Evolutionary conservation across 2,113 vertebrate genomes (phyloP), one percentile per base, ranked within the genome.

Genomic region (Hiodon alosoides): DNA sequence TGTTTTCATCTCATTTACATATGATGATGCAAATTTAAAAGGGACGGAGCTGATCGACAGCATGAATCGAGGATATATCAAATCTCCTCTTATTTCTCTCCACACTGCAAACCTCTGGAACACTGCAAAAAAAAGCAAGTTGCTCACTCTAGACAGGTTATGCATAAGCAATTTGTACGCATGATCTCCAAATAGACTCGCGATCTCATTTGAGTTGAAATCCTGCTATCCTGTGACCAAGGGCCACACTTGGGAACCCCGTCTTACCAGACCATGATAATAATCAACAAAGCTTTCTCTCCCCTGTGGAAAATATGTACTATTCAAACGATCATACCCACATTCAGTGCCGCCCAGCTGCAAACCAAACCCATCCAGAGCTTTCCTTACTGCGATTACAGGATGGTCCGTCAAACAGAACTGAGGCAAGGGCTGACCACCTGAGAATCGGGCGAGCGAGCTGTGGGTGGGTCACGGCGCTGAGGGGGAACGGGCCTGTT

Each of bases 111-210:
- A 55, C 46, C 17, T 70, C n/a, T 17, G 47, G 31, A 16, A 57
- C n/a, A 55, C 53, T 52, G 73, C 78, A 71, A 68, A 16, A 14
- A 6, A 11, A 48, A 65, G 76, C 68, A 14, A 54, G 68, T 78
- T 74, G 57, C 76, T 79, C 81, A 31, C 78, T 60, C 67, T 67
- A 83, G 79, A 77, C 75, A 71, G 57, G 58, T 71, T 76, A 78
- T 83, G 77, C 70, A 76, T 81, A 69, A 79, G 77, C 74, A 71
- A 79, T 78, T 81, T 78, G 77, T 61, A 16, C 55, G 73, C 76
- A 66, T 77, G 75, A 75, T 60, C 79, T 58, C 59, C 62, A 82
- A 78, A 82, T 76, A 78, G 78, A 82, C 73, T 51, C 65, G 67
- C 73, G 73, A 83, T 77, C 76, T 79, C 68, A 75, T 76, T 78